Evolutionary conservation across 2,888 invertebrate genomes (phyloP), one percentile per base, ranked within the genome.

Genomic region (Ashinkailepas kermadecensis): DNA sequence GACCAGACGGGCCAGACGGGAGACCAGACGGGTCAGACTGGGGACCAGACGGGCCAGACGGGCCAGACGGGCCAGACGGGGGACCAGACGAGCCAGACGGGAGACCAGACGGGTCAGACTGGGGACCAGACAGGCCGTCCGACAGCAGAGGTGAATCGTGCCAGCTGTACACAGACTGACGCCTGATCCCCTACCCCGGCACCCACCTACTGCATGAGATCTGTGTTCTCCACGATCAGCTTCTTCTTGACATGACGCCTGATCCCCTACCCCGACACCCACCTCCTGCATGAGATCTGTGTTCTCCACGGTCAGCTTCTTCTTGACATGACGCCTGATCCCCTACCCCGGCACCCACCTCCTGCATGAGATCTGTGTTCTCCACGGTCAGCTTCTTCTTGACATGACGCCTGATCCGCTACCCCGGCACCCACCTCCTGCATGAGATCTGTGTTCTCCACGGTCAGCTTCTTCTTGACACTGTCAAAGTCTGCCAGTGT

Each of bases 371-470:
- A 90, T 99, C 99, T 86, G 95, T 93, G 92, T 96, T 97, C 90
- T 99, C 99, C 87, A 95, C 95, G 88, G 95, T 94, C 89, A 97
- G 90, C 91, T 97, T 96, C 93, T 96, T 95, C 93, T 99, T 99
- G 88, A 95, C 93, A 86, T n/a, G n/a, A n/a, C n/a, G n/a, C n/a
- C 92, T 96, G 97, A 90, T 99, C 99, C 87, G 95, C 95, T 4
- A 39, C 39, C 39, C 39, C 39, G 39, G 39, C 39, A 62, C 58
- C 39, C 13, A 81, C 78, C 89, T 98, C 98, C 86, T 97, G 93
- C 88, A 95, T 92, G 85, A 99, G 92, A 90, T 99, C 99, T 86
- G 95, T 93, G 92, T 96, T 97, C 90, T 99, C 99, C 87, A 95
- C 95, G 88, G 95, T 94, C 89, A 97, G 90, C 91, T 97, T 96